Base-by-base conservation (phyloP, 23 tunicate species). In the Botrylloides violaceus region DNA sequence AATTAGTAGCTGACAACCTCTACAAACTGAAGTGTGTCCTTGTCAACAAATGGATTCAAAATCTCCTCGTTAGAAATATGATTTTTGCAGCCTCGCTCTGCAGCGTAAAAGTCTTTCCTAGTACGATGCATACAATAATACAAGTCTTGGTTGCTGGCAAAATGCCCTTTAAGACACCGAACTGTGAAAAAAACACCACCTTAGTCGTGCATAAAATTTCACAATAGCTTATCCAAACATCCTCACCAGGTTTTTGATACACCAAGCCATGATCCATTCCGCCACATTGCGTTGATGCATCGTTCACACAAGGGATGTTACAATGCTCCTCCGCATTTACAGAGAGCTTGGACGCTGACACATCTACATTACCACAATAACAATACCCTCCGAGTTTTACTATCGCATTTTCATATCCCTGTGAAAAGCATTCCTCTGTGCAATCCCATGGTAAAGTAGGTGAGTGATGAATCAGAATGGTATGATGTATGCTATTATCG, bases 231-330 rank as follows among this genome's bases (percentile, higher is more conserved):
- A 1, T 39, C 29, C 22, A 65, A 0, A 65, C 26, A 30, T 22
- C 43, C 74, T 68, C 25, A 68, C 74, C 74, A 1, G 74, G 74
- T 43, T 68, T 68, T 68, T 43, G 74, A 68, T 68, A 68, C 12
- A 68, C 58, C 43, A 68, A 36, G 24, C 32, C 21, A 37, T 68
- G 37, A 35, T 30, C 58, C 36, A 43, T 1, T 15, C 74, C 74
- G 18, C 74, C 74, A 2, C 74, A 68, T 21, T 1, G 36, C 4
- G 37, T 26, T 37, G 74, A 37, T 0, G 57, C 22, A 43, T 68
- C 74, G 18, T 15, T 22, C 37, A 29, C 30, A 26, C 74, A 68
- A 4, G 74, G 74, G 15, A 68, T 30, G 26, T 38, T 1, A 43
- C 74, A 68, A 43, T 37, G 37, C 4, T 68, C 23, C 0, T 36